These are phyloP conservation scores for Sitta europaea DNA, from an alignment of 2,113 vertebrate species.

Conservation along the genomic window DNA sequence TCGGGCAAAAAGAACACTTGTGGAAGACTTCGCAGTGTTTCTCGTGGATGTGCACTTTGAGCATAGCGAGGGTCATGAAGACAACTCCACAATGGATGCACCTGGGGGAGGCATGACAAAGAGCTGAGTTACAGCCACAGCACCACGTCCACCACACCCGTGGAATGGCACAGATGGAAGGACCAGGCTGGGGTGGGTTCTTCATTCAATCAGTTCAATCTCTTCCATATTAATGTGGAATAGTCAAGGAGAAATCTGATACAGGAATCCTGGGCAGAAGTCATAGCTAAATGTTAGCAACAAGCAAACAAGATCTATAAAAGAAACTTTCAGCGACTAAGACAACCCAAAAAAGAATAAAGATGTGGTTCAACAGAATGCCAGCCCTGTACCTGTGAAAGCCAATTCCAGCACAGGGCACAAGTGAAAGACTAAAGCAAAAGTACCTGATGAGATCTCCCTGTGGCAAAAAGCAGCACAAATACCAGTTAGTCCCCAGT, in stretches of 20 bases:
- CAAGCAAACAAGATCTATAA: neutral
- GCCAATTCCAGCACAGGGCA: neutral
- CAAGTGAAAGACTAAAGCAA: neutral
- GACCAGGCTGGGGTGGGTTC: rapidly evolving
- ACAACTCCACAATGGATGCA: constrained; percentile 93
- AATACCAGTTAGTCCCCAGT: neutral
- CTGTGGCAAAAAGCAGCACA: neutral
- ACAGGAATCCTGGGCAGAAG: neutral
- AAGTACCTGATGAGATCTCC: neutral
- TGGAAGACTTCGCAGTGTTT: constrained; percentile 92
- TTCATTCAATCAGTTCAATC: neutral
- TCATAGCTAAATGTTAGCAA: neutral
- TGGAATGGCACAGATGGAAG: rapidly evolving
- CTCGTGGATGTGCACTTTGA: constrained; percentile 90
- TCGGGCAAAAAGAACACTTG: constrained; percentile 90
- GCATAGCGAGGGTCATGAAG: constrained; percentile 84
- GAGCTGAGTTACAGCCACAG: neutral
- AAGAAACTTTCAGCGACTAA: neutral
- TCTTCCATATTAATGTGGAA: rapidly evolving
- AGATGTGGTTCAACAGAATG: neutral
- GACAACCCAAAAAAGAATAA: neutral
- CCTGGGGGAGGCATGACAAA: constrained; percentile 59
- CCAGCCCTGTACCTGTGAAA: neutral
- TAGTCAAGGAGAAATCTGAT: neutral
- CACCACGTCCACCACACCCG: rapidly evolving